These are phyloP conservation scores for Apostichopus japonicus DNA, from an alignment of 35 echinoderm and acorn worm genomes.

Conservation along the genomic window DNA sequence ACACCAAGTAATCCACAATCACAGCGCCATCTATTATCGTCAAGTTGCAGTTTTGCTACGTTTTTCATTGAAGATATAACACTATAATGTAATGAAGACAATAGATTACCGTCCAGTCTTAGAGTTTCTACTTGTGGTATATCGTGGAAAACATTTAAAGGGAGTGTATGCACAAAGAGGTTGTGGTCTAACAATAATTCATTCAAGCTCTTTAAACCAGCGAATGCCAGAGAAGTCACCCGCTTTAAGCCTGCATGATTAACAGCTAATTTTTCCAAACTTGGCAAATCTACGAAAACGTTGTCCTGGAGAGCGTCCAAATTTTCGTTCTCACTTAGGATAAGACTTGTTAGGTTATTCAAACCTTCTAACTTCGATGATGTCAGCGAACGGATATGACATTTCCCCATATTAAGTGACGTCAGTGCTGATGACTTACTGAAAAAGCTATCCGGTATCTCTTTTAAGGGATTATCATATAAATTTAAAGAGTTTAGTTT, in stretches of 20 bases:
- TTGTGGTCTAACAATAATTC: conserved; percentile 57
- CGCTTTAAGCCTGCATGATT: conserved; percentile 49
- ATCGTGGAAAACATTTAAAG: conserved; percentile 49
- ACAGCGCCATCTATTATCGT: conserved; percentile 63
- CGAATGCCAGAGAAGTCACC: conserved; percentile 43
- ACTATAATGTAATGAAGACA: conserved; percentile 55
- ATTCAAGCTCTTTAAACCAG: conserved; percentile 41
- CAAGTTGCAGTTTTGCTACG: conserved; percentile 44
- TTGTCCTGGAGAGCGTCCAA: conserved; percentile 43
- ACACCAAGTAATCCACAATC: conserved; percentile 62
- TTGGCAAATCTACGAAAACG: conserved; percentile 51
- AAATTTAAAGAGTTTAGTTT: conserved; percentile 36
- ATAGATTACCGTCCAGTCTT: conserved; percentile 46
- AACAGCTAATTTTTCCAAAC: conserved; percentile 38
- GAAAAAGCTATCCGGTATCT: conserved; percentile 47
- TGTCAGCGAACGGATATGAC: conserved; percentile 35
- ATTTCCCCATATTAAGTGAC: conserved; percentile 60
- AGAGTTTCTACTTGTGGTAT: conserved; percentile 33
- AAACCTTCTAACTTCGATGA: conserved; percentile 42
- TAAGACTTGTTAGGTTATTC: conserved; percentile 42
- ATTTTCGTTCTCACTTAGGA: conserved; percentile 64
- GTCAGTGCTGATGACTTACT: conserved; percentile 23
- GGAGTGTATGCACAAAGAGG: conserved; percentile 31
- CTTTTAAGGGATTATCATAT: conserved; percentile 56
- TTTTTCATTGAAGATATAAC: conserved; percentile 35